Percentiles rank a stretch among this genome's conserved stretches.
phyloP scores from a whole-genome alignment of 2,113 vertebrate species.

The Charadrius vociferus region DNA sequence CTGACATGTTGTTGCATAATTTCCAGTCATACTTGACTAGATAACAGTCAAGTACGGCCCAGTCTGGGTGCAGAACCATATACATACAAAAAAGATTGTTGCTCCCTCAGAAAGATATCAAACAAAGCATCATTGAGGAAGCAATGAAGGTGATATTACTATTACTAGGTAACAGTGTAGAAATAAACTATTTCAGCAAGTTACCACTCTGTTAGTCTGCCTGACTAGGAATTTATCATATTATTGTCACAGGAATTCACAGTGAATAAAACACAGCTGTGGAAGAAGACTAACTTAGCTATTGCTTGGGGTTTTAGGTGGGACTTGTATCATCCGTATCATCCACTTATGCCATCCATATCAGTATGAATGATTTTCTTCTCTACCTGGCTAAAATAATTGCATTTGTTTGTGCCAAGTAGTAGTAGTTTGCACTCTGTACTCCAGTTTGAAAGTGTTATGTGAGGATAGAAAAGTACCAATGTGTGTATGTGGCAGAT shows the following conservation, averaged over 20 bases:
- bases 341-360: not conserved
- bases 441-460: not conserved
- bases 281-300: not conserved
- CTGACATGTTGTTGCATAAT: not conserved
- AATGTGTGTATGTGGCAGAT: not conserved
- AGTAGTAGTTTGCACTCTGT: fast-evolving
- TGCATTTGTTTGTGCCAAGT: not conserved
- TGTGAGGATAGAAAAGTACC: not conserved
- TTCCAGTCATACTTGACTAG: not conserved
- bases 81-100: not conserved
- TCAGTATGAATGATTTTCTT: not conserved
- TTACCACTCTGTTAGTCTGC: not conserved
- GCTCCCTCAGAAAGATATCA: not conserved
- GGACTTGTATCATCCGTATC: not conserved
- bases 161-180: not conserved
- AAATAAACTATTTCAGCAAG: not conserved
- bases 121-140: not conserved
- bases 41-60: not conserved
- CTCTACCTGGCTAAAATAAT: not conserved
- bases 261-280: not conserved
- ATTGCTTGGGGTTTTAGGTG: not conserved
- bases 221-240: not conserved
- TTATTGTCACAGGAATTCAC: not conserved
- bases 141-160: not conserved
- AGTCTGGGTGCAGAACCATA: not conserved